A percentile compares a stretch with the other conserved stretches of the same genome.
phyloP scores from a whole-genome alignment of 1,140 invertebrate species.

The Cyclina sinensis region DNA sequence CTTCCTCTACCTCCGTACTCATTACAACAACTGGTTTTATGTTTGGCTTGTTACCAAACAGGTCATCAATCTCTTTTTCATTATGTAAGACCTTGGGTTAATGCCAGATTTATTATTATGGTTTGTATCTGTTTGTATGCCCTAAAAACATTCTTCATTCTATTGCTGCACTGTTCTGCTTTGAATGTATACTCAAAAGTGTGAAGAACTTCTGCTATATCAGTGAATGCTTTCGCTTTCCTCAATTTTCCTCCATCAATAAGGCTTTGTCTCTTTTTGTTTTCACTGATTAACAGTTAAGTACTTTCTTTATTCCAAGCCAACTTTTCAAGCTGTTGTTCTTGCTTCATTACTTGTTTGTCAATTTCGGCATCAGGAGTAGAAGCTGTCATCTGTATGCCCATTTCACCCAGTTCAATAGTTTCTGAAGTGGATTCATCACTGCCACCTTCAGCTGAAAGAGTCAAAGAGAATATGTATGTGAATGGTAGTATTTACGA shows the following conservation, averaged over 20 bases:
- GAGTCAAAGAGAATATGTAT: conserved; percentile 4
- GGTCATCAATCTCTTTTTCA: conserved; percentile 10
- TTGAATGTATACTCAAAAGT: conserved; percentile 10
- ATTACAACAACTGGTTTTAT: conserved; percentile 22
- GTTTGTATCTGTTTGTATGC: too few species aligned
- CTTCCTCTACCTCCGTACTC: conserved; percentile 15
- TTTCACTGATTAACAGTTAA: conserved; percentile 8
- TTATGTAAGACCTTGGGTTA: conserved; percentile 16
- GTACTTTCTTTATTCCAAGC: conserved; percentile 21
- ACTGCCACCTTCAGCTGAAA: conserved; percentile 9
- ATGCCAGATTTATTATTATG: too few species aligned
- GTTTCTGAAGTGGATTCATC: conserved; percentile 23
- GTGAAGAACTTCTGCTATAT: conserved; percentile 13
- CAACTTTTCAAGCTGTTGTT: background rate
- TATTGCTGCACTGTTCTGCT: background rate
- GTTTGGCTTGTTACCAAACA: conserved; percentile 21
- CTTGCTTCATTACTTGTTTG: conserved; percentile 29
- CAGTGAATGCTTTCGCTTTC: conserved; percentile 9
- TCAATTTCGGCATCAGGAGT: conserved; percentile 23
- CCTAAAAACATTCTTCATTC: too few species aligned
- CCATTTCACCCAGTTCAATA: conserved; percentile 6
- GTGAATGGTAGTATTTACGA: conserved; percentile 8
- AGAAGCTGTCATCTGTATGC: conserved; percentile 18
- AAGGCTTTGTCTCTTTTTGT: conserved; percentile 17
- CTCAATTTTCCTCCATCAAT: conserved; percentile 19